phyloP scores from a whole-genome alignment of 2,113 vertebrate species.

The Oreochromis spilurus region DNA sequence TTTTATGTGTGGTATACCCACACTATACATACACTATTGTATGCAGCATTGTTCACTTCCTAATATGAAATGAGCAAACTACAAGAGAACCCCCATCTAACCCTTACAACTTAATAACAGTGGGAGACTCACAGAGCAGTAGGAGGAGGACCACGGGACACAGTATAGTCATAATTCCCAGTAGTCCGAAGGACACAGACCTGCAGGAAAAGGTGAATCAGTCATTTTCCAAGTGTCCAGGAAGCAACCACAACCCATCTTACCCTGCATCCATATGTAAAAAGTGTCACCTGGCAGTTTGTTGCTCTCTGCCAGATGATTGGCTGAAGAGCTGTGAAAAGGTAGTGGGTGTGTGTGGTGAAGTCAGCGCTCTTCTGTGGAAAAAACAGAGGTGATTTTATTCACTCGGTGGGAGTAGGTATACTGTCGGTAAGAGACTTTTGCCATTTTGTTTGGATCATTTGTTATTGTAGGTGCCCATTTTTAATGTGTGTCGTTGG shows the following conservation, averaged over 20 bases:
- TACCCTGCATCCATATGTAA: neutral
- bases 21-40: too few species aligned
- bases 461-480: too few species aligned
- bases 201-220: accelerated
- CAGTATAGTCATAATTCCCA: constrained; percentile 81
- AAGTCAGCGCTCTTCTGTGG: too few species aligned
- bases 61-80: neutral
- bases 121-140: constrained; percentile 71
- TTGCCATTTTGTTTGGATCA: too few species aligned
- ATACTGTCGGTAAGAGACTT: too few species aligned
- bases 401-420: too few species aligned
- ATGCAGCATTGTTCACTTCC: neutral
- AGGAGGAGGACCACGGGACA: constrained; percentile 74
- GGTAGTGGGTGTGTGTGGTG: too few species aligned
- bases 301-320: too few species aligned
- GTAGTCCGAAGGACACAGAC: constrained; percentile 68
- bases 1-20: neutral
- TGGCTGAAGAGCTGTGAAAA: too few species aligned
- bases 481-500: too few species aligned
- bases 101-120: neutral
- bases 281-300: too few species aligned
- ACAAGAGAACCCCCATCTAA: neutral
- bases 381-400: too few species aligned
- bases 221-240: neutral
- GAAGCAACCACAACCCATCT: neutral